Evolutionary conservation across 2,888 invertebrate genomes (phyloP), one percentile per base, ranked within the genome.

Genomic region (Anoplius nigerrimus): DNA sequence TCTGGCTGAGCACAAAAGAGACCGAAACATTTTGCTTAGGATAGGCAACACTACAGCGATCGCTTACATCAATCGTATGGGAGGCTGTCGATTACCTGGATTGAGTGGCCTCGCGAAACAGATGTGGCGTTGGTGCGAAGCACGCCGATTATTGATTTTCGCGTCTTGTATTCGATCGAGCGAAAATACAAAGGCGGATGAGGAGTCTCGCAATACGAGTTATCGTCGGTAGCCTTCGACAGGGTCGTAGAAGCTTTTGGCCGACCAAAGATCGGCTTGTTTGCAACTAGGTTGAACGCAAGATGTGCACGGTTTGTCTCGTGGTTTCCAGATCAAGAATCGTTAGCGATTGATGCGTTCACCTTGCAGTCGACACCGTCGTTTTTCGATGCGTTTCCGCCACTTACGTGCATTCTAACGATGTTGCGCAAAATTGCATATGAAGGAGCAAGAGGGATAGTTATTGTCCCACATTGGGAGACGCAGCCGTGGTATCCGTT

Each of bases 381-480:
- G n/a, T 56, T 11, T 20, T 56, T 56, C 16, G 2, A 56, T 34
- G 56, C 56, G 3, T 0, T 59, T 55, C n/a, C 48, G 20, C 22
- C 53, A 18, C n/a, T 27, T 6, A 58, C 72, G 11, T 54, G 71
- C 0, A 70, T 75, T 61, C 8, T 59, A 20, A 59, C 63, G 2
- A 68, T 56, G 0, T 62, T 70, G 22, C 34, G 67, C 62, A 78
- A 79, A 61, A 72, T 77, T 13, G 67, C 74, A 0, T 54, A 55
- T 16, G 74, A 80, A 13, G 13, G 61, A 46, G 75, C 66, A n/a
- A n/a, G 11, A 53, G 71, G 77, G 0, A 18, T 63, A 2, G 2
- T 81, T 0, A 62, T 78, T 2, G 74, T 76, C 8, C 77, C 73
- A 5, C 11, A 21, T 1, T 71, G 72, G 74, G 66, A 62, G 0